Conservation (phyloP, 2,113 vertebrate genomes). For the Geococcyx californianus region DNA sequence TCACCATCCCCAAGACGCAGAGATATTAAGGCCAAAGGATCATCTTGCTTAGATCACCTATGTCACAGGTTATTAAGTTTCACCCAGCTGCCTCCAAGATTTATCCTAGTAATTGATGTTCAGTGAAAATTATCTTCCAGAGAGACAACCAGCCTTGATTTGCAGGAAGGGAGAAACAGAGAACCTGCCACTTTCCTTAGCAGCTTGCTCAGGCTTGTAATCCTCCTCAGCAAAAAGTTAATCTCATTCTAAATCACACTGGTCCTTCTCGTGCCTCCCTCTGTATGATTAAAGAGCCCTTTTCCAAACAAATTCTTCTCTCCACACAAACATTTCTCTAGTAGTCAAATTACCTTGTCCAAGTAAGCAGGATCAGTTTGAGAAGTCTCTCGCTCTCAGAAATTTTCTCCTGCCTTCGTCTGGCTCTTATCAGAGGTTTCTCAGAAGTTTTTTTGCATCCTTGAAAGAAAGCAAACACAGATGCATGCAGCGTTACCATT, state of each 20-base stretch:
- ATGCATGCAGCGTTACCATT: not conserved
- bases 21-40: not conserved
- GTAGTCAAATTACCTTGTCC: not conserved
- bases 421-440: not conserved
- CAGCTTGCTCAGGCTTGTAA: not conserved
- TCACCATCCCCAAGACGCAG: not conserved
- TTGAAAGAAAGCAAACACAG: not conserved
- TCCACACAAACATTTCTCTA: not conserved
- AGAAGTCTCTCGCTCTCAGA: not conserved
- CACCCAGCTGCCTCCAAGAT: not conserved
- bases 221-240: not conserved
- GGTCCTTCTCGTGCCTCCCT: not conserved
- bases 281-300: not conserved
- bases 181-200: not conserved
- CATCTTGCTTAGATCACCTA: not conserved
- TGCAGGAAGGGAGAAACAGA: not conserved
- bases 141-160: not conserved
- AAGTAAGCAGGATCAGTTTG: not conserved
- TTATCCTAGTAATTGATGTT: not conserved
- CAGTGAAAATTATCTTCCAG: not conserved
- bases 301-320: not conserved
- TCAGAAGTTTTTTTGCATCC: not conserved
- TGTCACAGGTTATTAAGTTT: constrained; percentile 3
- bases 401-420: not conserved
- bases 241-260: not conserved